Percentiles rank a stretch among this genome's conserved stretches.
These are phyloP conservation scores for Triplophysa siluroides DNA, from an alignment of 2,113 vertebrate species.

Conservation along the genomic window DNA sequence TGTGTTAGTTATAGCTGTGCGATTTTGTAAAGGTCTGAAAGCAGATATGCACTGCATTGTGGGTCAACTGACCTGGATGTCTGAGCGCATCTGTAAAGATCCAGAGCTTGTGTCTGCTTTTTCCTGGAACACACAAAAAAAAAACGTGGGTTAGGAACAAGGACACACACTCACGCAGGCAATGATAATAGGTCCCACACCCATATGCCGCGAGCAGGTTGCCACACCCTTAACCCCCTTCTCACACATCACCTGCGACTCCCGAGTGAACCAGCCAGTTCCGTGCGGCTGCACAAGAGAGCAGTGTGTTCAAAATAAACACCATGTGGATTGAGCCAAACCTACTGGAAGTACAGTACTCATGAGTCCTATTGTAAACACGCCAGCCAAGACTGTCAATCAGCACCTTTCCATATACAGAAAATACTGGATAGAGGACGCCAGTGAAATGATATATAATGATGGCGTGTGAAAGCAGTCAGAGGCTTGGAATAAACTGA, in stretches of 20 bases:
- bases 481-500: not conserved
- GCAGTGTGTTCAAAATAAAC: not conserved
- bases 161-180: not conserved
- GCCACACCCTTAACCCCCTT: not conserved
- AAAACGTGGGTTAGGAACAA: constrained; percentile 22
- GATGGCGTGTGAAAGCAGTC: not conserved
- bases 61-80: constrained; percentile 84
- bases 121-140: constrained; percentile 76
- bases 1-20: not conserved
- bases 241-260: not conserved
- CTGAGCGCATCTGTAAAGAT: constrained; percentile 87
- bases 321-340: not conserved
- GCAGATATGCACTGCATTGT: not conserved
- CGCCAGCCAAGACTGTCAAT: not conserved
- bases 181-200: not conserved
- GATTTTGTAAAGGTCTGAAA: not conserved
- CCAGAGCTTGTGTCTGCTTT: constrained; percentile 84
- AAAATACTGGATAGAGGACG: not conserved
- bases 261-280: constrained; percentile 4
- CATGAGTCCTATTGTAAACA: not conserved
- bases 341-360: constrained; percentile 7
- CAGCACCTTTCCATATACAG: not conserved
- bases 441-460: not conserved
- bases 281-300: not conserved
- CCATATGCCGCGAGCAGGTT: not conserved